Evolutionary conservation across 2,888 invertebrate genomes (phyloP).

Genomic region (Exocentrus adspersus): DNA sequence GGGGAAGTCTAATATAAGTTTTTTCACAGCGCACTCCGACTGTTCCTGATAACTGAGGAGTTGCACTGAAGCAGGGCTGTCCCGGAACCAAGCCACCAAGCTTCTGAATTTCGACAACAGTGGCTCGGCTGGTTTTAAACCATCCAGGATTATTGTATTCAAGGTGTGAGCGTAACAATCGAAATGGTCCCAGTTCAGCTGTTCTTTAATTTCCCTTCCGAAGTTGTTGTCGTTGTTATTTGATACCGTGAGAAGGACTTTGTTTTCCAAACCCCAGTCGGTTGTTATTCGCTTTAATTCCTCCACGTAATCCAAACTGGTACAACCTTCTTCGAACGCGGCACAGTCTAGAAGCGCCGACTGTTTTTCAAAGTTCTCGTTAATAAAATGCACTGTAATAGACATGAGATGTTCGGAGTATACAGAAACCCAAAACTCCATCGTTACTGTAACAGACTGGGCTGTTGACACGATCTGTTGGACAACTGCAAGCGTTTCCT

Average conservation of each 20-base stretch:
- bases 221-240: slow-evolving; percentile 51
- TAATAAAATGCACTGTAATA: slow-evolving; percentile 51
- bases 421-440: slow-evolving; percentile 46
- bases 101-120: slow-evolving; percentile 36
- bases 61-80: slow-evolving; percentile 30
- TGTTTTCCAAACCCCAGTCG: slow-evolving; percentile 35
- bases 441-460: slow-evolving; percentile 24
- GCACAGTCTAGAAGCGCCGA: slow-evolving; percentile 44
- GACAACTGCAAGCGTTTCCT: slow-evolving; percentile 20
- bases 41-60: slow-evolving; percentile 51
- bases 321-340: slow-evolving; percentile 37
- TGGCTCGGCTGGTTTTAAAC: neutral
- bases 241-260: slow-evolving; percentile 44
- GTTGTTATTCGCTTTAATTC: slow-evolving; percentile 27
- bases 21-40: slow-evolving; percentile 5
- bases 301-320: slow-evolving; percentile 37
- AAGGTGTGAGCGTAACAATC: slow-evolving; percentile 29
- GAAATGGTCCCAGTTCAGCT: slow-evolving; percentile 39
- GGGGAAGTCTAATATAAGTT: slow-evolving; percentile 36
- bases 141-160: slow-evolving; percentile 36
- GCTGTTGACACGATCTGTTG: slow-evolving; percentile 20
- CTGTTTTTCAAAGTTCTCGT: slow-evolving; percentile 35
- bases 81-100: slow-evolving; percentile 31
- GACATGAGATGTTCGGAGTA: slow-evolving; percentile 49
- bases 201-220: slow-evolving; percentile 40